Percentiles rank a stretch among this genome's conserved stretches.
These are phyloP conservation scores for Gorsachius goisagi DNA, from an alignment of 2,113 vertebrate genomes.

Conservation along the genomic window DNA sequence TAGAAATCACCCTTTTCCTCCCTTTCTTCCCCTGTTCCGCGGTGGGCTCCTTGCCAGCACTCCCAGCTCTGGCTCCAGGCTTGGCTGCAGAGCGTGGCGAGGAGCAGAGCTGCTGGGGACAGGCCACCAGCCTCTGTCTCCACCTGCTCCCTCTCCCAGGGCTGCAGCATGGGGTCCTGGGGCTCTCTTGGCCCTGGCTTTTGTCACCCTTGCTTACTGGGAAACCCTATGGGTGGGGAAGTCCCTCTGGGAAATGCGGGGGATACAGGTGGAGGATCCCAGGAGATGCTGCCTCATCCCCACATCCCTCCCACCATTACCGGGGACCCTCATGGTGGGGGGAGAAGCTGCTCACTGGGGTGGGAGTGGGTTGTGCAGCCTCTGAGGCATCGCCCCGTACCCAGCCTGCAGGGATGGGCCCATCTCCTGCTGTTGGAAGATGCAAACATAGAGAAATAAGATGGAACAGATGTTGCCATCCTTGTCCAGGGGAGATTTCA, in stretches of 20 bases:
- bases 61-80: not conserved
- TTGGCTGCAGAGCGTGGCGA: not conserved
- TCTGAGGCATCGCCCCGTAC: not conserved
- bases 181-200: not conserved
- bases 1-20: not conserved
- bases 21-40: fast-evolving
- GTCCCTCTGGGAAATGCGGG: not conserved
- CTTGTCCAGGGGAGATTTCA: not conserved
- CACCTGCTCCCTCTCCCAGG: not conserved
- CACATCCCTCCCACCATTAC: not conserved
- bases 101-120: not conserved
- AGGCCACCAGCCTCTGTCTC: not conserved
- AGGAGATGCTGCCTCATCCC: not conserved
- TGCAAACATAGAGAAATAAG: fast-evolving
- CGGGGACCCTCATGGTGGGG: not conserved
- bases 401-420: not conserved
- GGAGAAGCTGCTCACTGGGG: not conserved
- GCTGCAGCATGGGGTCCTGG: fast-evolving
- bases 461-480: not conserved
- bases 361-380: not conserved
- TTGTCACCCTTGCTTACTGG: not conserved
- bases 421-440: not conserved
- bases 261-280: not conserved
- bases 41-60: fast-evolving
- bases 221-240: not conserved